These are phyloP conservation scores for Leptodactylus fallax DNA, from an alignment of 2,797 vertebrate species.

Conservation along the genomic window DNA sequence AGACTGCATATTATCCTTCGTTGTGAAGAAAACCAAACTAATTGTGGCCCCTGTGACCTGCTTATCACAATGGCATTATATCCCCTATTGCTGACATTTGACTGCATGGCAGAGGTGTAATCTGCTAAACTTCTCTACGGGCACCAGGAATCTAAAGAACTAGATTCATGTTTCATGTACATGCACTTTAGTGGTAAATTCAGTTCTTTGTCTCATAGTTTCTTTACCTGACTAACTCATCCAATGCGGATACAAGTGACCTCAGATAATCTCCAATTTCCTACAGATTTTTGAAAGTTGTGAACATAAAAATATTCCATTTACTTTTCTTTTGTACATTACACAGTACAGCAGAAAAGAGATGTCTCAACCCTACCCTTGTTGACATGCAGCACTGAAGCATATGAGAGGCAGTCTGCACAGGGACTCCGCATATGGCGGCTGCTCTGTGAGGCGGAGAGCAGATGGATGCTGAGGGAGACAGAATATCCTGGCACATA, in stretches of 20 bases:
- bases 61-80: too few relatives aligned
- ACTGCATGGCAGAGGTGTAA: neutral
- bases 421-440: conserved; percentile 37
- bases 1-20: neutral
- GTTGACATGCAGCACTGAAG: conserved; percentile 35
- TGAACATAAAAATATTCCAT: neutral
- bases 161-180: neutral
- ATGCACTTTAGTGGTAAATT: neutral
- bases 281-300: neutral
- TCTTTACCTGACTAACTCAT: neutral
- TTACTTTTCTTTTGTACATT: neutral
- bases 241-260: neutral
- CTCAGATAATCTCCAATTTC: neutral
- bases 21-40: neutral
- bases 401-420: conserved; percentile 47
- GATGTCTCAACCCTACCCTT: conserved; percentile 17
- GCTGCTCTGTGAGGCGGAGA: conserved; percentile 53
- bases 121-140: neutral
- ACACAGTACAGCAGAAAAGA: neutral
- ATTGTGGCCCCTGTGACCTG: too few relatives aligned
- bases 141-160: neutral
- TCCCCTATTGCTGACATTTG: neutral
- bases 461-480: conserved; percentile 59
- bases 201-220: neutral
- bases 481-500: conserved; percentile 58